Evolutionary conservation across 1,140 invertebrate species (phyloP).

Genomic region (Aphelenchoides besseyi): DNA sequence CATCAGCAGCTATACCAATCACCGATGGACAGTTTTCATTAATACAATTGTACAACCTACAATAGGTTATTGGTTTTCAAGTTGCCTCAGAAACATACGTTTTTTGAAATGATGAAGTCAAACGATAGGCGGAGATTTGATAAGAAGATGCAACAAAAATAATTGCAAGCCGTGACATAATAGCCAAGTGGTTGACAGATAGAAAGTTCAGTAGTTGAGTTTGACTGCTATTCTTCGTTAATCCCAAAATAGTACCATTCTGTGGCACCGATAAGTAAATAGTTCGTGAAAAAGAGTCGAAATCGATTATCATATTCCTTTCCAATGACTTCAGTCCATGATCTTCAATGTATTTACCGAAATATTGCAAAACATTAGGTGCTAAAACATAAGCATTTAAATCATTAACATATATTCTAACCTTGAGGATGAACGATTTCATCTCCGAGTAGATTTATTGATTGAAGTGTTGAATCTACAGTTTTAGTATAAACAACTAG

Average conservation of each 20-base stretch:
- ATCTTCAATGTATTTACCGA: neutral
- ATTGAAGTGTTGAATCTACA: neutral
- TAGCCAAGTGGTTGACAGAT: constrained; percentile 37
- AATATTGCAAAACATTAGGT: neutral
- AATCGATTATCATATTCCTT: constrained; percentile 26
- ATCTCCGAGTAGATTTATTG: neutral
- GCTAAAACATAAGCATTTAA: too few species aligned
- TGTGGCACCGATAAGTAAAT: constrained; percentile 32
- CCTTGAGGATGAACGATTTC: neutral
- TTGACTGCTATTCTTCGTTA: constrained; percentile 9
- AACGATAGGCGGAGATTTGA: constrained; percentile 50
- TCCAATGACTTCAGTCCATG: neutral
- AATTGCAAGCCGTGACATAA: constrained; percentile 46
- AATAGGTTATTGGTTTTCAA: too few species aligned
- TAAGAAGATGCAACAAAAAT: constrained; percentile 55
- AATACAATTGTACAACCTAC: constrained; percentile 53
- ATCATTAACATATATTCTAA: too few species aligned
- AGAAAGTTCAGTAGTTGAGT: constrained; percentile 48
- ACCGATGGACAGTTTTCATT: constrained; percentile 53
- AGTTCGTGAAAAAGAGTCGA: constrained; percentile 38
- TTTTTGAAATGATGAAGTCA: constrained; percentile 52
- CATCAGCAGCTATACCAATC: constrained; percentile 54
- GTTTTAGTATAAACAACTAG: constrained; percentile 20
- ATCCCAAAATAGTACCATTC: constrained; percentile 37
- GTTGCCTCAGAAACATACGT: too few species aligned